phyloP scores from a whole-genome alignment of 2,797 vertebrate species.

The Epinephelus coioides region DNA sequence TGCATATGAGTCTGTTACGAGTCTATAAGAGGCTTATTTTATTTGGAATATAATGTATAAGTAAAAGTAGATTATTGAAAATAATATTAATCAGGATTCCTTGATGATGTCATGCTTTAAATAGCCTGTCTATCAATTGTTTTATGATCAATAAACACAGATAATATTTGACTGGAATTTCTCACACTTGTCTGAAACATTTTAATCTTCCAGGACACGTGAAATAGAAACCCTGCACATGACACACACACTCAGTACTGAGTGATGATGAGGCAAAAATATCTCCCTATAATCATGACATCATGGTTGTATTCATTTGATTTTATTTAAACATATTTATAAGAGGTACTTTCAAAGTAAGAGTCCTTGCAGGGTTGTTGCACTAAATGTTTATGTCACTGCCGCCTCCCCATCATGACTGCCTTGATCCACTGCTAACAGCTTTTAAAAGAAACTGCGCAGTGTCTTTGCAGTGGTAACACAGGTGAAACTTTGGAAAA shows the following conservation, averaged over 20 bases:
- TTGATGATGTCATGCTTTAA: too few species aligned
- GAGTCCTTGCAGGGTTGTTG: neutral
- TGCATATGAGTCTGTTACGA: too few species aligned
- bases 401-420: neutral
- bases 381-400: neutral
- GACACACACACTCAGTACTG: neutral
- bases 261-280: constrained; percentile 30
- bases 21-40: too few species aligned
- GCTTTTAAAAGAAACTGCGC: neutral
- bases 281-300: constrained; percentile 19
- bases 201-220: too few species aligned
- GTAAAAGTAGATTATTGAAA: too few species aligned
- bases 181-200: too few species aligned
- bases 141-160: too few species aligned
- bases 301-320: neutral
- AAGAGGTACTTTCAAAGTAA: constrained; percentile 15
- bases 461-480: neutral
- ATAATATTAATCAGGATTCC: too few species aligned
- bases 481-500: neutral
- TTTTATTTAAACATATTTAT: constrained; percentile 34
- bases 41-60: too few species aligned
- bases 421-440: neutral
- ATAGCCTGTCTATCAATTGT: too few species aligned
- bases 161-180: too few species aligned
- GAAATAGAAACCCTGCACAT: neutral